Conservation (phyloP, 2,113 vertebrate species). For the Psettodes erumei region DNA sequence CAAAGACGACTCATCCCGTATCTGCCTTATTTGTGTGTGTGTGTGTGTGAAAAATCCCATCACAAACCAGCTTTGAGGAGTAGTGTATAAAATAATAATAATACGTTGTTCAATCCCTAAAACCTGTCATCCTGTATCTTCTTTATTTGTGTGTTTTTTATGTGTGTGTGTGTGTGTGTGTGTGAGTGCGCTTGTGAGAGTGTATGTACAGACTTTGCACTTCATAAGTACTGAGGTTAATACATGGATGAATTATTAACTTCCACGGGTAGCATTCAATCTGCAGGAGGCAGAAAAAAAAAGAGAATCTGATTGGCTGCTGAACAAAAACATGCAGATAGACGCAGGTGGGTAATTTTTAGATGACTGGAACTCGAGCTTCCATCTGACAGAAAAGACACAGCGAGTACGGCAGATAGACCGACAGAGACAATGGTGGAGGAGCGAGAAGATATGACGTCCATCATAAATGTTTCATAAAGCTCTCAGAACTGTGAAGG, state of each 20-base stretch:
- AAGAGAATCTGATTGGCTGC: conserved; percentile 27
- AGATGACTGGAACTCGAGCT: conserved; percentile 26
- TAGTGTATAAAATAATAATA: conserved; percentile 89
- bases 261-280: conserved; percentile 46
- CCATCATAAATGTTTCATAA: conserved; percentile 76
- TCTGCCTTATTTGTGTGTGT: conserved; percentile 13
- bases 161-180: conserved; percentile 1
- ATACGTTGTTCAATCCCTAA: conserved; percentile 70
- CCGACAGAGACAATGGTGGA: conserved; percentile 32
- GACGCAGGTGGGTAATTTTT: conserved; percentile 52
- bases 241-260: conserved; percentile 81
- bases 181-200: background rate
- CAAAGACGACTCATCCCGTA: conserved; percentile 45
- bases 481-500: conserved; percentile 70
- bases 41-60: conserved; percentile 62
- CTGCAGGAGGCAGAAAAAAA: conserved; percentile 28
- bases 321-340: conserved; percentile 19
- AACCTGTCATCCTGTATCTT: conserved; percentile 36
- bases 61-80: conserved; percentile 75
- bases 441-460: conserved; percentile 58
- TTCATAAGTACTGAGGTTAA: conserved; percentile 79
- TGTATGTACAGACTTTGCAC: conserved; percentile 13
- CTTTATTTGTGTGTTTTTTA: conserved; percentile 10
- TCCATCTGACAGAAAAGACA: conserved; percentile 20
- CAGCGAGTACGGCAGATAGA: conserved; percentile 22